Evolutionary conservation across 2,113 vertebrate species (phyloP).

Genomic region (Grantiella picta): DNA sequence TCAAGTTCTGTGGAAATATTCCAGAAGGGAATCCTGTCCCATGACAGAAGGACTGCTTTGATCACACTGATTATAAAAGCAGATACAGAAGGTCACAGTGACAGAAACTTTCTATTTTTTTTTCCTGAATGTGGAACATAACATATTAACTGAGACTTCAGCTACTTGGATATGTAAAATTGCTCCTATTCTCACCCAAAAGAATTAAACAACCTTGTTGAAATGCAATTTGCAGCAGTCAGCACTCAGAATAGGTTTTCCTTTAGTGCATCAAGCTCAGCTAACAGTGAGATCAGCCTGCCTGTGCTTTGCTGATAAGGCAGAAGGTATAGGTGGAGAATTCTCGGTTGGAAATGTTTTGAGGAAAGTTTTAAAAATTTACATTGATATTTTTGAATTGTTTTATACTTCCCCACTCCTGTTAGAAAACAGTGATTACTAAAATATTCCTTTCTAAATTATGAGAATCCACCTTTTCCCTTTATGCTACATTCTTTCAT

Average conservation of each 20-base stretch:
- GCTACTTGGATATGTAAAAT: not conserved
- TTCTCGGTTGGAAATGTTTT: not conserved
- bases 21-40: constrained; percentile 54
- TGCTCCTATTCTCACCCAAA: not conserved
- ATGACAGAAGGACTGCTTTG: constrained; percentile 33
- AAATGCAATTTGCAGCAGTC: not conserved
- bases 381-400: not conserved
- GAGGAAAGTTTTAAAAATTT: not conserved
- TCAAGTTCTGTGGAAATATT: constrained; percentile 43
- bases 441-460: not conserved
- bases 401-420: not conserved
- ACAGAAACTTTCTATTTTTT: constrained; percentile 19
- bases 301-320: not conserved
- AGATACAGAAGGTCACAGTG: constrained; percentile 28
- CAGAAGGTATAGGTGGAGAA: not conserved
- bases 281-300: not conserved
- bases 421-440: not conserved
- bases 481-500: not conserved
- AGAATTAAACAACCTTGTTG: not conserved
- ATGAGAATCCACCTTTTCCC: not conserved
- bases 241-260: not conserved
- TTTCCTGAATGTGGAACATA: not conserved
- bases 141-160: not conserved
- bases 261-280: not conserved
- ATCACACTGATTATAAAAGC: constrained; percentile 57